A percentile compares a stretch with the other conserved stretches of the same genome.
Evolutionary conservation across 2,797 vertebrate genomes (phyloP).

Genomic region (Leptatherina wallacei): DNA sequence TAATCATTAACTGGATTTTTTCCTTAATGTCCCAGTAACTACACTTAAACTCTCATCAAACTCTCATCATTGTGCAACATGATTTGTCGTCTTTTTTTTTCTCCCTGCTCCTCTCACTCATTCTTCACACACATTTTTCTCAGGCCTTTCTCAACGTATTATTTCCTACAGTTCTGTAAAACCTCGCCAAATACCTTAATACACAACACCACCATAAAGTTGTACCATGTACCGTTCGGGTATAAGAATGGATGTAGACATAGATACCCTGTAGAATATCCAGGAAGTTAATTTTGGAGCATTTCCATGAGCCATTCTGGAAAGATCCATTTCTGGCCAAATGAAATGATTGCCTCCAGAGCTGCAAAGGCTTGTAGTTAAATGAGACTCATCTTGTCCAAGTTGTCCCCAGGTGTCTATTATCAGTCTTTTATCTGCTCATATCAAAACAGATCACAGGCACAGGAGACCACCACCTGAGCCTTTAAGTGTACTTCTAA

Average conservation of each 20-base stretch:
- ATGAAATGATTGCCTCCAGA: constrained; percentile 63
- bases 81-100: background rate
- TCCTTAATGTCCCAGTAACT: too few species aligned
- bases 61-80: background rate
- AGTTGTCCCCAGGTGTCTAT: constrained; percentile 33
- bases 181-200: constrained; percentile 35
- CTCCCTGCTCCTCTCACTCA: background rate
- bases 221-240: constrained; percentile 19
- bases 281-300: constrained; percentile 79
- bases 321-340: constrained; percentile 58
- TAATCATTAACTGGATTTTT: too few species aligned
- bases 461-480: constrained; percentile 1
- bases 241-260: constrained; percentile 57
- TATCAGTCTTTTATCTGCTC: constrained; percentile 35
- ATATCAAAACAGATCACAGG: constrained; percentile 31
- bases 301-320: constrained; percentile 66
- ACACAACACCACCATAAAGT: constrained; percentile 16
- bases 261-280: constrained; percentile 65
- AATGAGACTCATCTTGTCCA: constrained; percentile 50
- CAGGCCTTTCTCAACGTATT: background rate
- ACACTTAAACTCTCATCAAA: background rate
- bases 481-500: constrained; percentile 30
- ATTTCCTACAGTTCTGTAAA: constrained; percentile 7
- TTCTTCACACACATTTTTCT: background rate
- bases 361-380: constrained; percentile 58